Evolutionary conservation across 2,888 invertebrate species (phyloP).

Genomic region (Eurytoma californica): DNA sequence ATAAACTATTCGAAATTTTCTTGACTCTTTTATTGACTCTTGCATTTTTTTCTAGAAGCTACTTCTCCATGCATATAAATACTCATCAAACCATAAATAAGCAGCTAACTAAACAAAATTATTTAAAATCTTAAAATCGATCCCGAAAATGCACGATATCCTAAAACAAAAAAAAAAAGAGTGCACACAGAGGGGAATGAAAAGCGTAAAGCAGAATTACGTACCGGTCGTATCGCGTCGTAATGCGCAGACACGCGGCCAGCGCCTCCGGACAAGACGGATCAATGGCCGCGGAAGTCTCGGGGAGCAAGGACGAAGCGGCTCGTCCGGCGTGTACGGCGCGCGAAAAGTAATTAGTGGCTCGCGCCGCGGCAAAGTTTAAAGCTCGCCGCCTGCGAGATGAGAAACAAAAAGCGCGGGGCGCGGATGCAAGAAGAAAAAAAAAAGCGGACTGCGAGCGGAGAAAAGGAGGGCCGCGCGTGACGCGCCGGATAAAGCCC

Average conservation of each 20-base stretch:
- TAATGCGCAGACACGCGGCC: constrained; percentile 5
- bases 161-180: too few species aligned
- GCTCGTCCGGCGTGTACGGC: neutral
- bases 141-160: too few species aligned
- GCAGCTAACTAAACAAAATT: too few species aligned
- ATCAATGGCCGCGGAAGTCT: constrained; percentile 35
- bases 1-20: too few species aligned
- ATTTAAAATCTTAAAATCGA: too few species aligned
- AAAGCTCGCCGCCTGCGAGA: neutral
- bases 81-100: too few species aligned
- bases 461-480: neutral
- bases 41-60: too few species aligned
- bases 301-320: neutral
- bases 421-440: neutral
- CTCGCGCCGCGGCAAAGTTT: constrained; percentile 4
- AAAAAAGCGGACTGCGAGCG: neutral
- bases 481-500: neutral
- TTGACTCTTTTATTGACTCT: too few species aligned
- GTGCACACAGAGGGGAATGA: too few species aligned
- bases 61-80: too few species aligned
- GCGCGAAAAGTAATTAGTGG: constrained; percentile 10
- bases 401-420: neutral
- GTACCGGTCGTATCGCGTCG: too few species aligned
- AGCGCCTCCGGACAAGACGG: constrained; percentile 21
- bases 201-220: too few species aligned